Base-by-base conservation (phyloP, 2,797 vertebrate species). In the Poecilia velifera region DNA sequence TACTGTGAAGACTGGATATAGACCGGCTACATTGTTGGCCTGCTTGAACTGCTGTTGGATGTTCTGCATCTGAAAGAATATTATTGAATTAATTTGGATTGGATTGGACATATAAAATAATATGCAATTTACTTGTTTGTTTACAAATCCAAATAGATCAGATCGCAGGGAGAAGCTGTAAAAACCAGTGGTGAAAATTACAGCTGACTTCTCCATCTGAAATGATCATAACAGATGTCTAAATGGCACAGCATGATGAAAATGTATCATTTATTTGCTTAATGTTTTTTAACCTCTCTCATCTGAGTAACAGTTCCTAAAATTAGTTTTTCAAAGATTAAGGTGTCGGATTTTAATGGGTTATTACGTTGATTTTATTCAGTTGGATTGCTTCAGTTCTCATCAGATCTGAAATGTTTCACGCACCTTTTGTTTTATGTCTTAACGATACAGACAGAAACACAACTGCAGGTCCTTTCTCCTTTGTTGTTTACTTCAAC, bases 401-500 rank as follows among this genome's bases (percentile, higher is more conserved):
- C 82, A 82, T 71, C 64, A 81, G 82, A 89, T 89, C 87, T 82
- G 79, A 84, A 77, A 28, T 34, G 10, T 91, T 91, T 92, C 92
- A 86, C 83, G 73, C 81, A 88, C 85, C 86, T 80, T 90, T 91
- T 82, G 82, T 86, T 85, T 84, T 74, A 82, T 87, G 76, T 39
- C 84, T 49, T 86, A 2, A 55, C 47, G 51, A 79, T 76, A 46
- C 77, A 84, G 64, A 82, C 77, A 85, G 68, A 81, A 62, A 83
- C 79, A 55, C 8, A 51, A 79, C 6, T 18, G 36, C 20, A 8
- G 34, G 77, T 74, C 70, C 51, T 51, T 10, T 68, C 36, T 43
- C 43, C 66, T 70, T 43, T n/a, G 4, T 43, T 25, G 10, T 68
- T 10, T 41, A 41, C 64, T 25, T 68, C 36, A 68, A 25, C 5